phyloP scores from a whole-genome alignment of 2,113 vertebrate genomes.

The Oxygymnocypris stewartii region DNA sequence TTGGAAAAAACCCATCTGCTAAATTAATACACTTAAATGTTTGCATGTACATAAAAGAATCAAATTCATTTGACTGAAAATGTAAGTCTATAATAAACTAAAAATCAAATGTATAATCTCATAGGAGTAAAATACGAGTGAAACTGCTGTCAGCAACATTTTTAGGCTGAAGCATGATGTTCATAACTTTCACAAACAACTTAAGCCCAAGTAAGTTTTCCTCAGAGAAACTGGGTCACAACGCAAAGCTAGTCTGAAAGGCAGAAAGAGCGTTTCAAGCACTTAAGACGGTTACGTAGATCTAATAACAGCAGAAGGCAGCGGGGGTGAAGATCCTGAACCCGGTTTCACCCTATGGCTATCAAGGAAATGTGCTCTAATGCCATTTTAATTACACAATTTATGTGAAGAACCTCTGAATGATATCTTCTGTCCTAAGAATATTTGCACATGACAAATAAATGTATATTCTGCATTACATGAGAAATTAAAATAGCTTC shows the following conservation, averaged over 20 bases:
- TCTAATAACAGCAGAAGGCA: not conserved
- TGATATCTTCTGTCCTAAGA: not conserved
- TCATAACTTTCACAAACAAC: not conserved
- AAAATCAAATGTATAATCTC: not conserved
- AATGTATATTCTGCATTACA: not conserved
- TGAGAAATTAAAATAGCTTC: not conserved
- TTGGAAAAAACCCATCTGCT: too few relatives aligned
- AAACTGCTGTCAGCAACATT: not conserved
- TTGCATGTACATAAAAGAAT: not conserved
- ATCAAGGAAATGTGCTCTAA: not conserved
- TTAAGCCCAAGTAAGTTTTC: not conserved
- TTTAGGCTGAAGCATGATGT: not conserved
- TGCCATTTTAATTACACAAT: not conserved
- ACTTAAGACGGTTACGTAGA: not conserved
- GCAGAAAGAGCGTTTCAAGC: not conserved
- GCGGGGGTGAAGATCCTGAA: not conserved
- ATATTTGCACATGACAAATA: not conserved
- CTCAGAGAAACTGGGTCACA: constrained; percentile 41
- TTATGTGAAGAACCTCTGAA: not conserved
- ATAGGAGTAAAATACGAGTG: not conserved
- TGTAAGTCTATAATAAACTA: not conserved
- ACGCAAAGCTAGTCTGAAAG: not conserved
- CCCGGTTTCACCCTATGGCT: not conserved
- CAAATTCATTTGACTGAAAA: too few relatives aligned
- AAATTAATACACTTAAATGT: not conserved